Evolutionary conservation across 2,888 invertebrate species (phyloP).

Genomic region (Drosophila seclusa): DNA sequence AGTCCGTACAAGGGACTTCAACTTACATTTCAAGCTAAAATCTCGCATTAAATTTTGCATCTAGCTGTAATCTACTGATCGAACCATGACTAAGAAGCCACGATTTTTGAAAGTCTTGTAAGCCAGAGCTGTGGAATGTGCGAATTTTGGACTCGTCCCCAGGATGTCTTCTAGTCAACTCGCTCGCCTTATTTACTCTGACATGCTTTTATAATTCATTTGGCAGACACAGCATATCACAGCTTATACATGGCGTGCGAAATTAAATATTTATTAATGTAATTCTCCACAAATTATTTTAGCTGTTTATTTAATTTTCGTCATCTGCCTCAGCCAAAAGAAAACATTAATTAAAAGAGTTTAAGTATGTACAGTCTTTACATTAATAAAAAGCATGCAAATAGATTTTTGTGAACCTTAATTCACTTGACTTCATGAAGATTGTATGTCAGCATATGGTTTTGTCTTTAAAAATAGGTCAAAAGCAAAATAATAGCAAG

Average conservation of each 20-base stretch:
- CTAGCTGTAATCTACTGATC: background rate
- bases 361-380: background rate
- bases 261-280: constrained; percentile 48
- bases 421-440: constrained; percentile 4
- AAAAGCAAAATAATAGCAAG: constrained; percentile 4
- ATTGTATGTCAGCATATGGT: background rate
- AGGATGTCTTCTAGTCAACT: background rate
- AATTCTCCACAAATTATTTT: constrained; percentile 39
- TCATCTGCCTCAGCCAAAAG: background rate
- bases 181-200: background rate
- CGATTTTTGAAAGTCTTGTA: background rate
- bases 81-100: background rate
- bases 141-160: background rate
- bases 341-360: background rate
- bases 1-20: background rate
- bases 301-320: constrained; percentile 29
- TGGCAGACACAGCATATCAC: constrained; percentile 1
- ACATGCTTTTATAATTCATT: constrained; percentile 13
- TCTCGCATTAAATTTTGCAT: background rate
- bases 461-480: background rate
- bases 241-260: background rate
- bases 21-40: background rate
- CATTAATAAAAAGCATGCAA: background rate
- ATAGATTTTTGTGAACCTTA: constrained; percentile 8
- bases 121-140: background rate